These are phyloP conservation scores for Protobothrops flavoviridis DNA, from an alignment of 2,113 vertebrate genomes.

Conservation along the genomic window DNA sequence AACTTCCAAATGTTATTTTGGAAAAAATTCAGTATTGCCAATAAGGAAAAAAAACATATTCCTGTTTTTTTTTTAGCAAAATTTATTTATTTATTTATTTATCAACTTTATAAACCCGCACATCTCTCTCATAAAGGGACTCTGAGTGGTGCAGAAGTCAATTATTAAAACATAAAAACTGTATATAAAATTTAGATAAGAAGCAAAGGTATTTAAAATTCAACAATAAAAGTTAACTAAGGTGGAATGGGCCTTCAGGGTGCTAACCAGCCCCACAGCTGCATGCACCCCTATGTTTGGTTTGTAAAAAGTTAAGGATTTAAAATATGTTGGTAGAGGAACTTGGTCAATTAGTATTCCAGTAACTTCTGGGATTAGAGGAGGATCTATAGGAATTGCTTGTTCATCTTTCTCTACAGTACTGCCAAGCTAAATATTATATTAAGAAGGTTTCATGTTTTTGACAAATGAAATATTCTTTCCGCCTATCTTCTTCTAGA, in stretches of 20 bases:
- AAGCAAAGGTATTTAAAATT: background rate
- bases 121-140: background rate
- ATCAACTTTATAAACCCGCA: background rate
- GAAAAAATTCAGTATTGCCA: background rate
- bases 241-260: background rate
- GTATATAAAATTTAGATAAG: background rate
- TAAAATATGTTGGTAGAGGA: background rate
- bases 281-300: background rate
- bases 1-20: background rate
- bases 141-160: background rate
- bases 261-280: background rate
- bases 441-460: slow-evolving; percentile 9
- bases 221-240: background rate
- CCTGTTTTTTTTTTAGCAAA: background rate
- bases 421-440: slow-evolving; percentile 12
- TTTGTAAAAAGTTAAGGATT: background rate
- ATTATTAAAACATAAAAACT: background rate
- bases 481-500: background rate
- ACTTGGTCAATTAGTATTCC: background rate
- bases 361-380: background rate
- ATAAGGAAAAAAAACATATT: background rate
- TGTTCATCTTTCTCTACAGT: slow-evolving; percentile 3
- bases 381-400: background rate
- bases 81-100: background rate
- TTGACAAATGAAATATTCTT: slow-evolving; percentile 39